Evolutionary conservation across 1,140 invertebrate genomes (phyloP), one percentile per base, ranked within the genome.

Genomic region (Achroia grisella): DNA sequence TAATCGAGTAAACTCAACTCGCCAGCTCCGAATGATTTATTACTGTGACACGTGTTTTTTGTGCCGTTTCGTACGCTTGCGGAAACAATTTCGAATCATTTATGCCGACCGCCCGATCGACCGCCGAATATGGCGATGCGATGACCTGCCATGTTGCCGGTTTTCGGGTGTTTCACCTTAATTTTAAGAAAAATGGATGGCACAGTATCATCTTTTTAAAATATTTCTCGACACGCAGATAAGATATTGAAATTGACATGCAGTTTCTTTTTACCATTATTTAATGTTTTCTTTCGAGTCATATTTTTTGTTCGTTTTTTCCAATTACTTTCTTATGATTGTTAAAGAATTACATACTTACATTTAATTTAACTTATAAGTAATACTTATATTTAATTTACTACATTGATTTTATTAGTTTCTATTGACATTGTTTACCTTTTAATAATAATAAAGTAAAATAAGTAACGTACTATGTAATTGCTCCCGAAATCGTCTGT

Each of bases 1-100:
- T 77, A 76, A 78, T 77, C 78, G 74, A 78, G 73, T 78, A 68
- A 71, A 68, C 62, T 62, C 56, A 55, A 56, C 50, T 60, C 61
- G 62, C 54, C 52, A 50, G 56, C 48, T 46, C 63, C 61, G 68
- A 76, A 82, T 82, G 78, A 82, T 82, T 82, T 82, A 82, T 79
- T 72, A 61, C 64, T 62, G 60, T 70, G 67, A 82, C 78, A 82
- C 78, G 71, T 78, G 56, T 59, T 82, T 82, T 82, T 82, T 82
- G 67, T 54, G 53, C 52, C 54, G 54, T 56, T 56, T 52, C 39
- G 56, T 46, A 39, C 53, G 52, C 61, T 73, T 61, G 65, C 76
- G 74, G 78, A 79, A 82, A 80, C 72, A 69, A 82, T 82, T 82
- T 79, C 58, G 74, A 60, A 66, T 76, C 78, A 75, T 75, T 78